Evolutionary conservation across 2,113 vertebrate species (phyloP), one percentile per base, ranked within the genome.

Genomic region (Anhinga anhinga): DNA sequence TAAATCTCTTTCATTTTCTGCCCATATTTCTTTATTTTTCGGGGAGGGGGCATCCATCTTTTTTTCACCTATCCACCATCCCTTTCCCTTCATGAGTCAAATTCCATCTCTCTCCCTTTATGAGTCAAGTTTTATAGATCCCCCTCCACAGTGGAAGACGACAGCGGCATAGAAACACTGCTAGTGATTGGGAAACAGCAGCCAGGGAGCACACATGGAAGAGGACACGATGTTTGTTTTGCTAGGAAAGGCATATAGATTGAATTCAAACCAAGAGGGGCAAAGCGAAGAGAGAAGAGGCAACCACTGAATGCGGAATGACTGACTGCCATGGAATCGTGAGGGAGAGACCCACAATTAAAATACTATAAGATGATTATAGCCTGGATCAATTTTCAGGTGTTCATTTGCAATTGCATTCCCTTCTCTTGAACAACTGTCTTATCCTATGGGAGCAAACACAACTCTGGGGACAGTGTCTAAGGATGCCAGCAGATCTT

Each of bases 1-100:
- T 98, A 98, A 98, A 98, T 98, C 98, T 98, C 93, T 95, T 98
- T 95, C 97, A 95, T 97, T 98, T 98, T 97, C 95, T 96, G 79
- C 66, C 72, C 95, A 63, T 98, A 98, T 98, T 98, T 98, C 95
- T 97, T 97, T 97, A 22, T 56, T 93, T 95, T 97, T 92, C 5
- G 1, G 90, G 82, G 95, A 59, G 70, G 72, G 76, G 80, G 15
- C 67, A 96, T 96, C 82, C 73, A 74, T 96, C 91, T 97, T 88
- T 84, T 63, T 49, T 21, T 6, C 53, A 72, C 73, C 50, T 82
- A 34, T 85, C 77, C 30, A 90, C 55, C 29, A 30, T 79, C 38
- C 67, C 73, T 52, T 82, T 95, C 81, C 86, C 66, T 97, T 93
- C 95, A 78, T 36, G 92, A 98, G 94, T 97, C 96, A 97, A 95